Conservation (phyloP, 2,888 invertebrate species). For the Drosophila yooni region DNA sequence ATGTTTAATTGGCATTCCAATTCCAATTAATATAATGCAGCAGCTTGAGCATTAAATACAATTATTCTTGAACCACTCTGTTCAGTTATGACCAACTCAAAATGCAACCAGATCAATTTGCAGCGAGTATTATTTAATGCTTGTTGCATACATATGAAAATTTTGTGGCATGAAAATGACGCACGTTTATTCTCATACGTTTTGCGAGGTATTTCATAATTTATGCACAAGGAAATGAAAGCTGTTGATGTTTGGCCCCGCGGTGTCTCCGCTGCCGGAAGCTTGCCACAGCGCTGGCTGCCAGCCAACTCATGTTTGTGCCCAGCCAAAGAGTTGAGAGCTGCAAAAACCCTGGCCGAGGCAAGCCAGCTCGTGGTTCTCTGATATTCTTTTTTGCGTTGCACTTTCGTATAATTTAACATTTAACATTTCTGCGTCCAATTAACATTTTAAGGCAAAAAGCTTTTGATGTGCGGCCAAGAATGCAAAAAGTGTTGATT, state of each 20-base stretch:
- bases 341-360: constrained; percentile 15
- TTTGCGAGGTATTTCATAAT: constrained; percentile 61
- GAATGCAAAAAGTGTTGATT: constrained; percentile 51
- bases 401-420: constrained; percentile 54
- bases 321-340: not conserved
- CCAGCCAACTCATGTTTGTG: constrained; percentile 53
- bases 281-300: constrained; percentile 26
- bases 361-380: constrained; percentile 16
- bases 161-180: constrained; percentile 35
- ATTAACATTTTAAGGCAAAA: constrained; percentile 69
- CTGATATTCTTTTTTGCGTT: constrained; percentile 31
- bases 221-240: constrained; percentile 64
- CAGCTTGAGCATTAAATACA: not conserved
- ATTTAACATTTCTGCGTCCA: constrained; percentile 67
- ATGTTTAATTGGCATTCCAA: constrained; percentile 29
- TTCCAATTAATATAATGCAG: constrained; percentile 10
- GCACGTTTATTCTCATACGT: constrained; percentile 51
- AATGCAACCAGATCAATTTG: constrained; percentile 20
- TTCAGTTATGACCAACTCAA: not conserved
- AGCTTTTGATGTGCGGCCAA: constrained; percentile 31
- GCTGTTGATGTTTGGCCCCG: constrained; percentile 41
- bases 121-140: constrained; percentile 33
- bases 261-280: constrained; percentile 26
- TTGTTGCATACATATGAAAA: constrained; percentile 2
- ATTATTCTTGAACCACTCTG: not conserved